Base-by-base conservation (phyloP, 2,888 invertebrate genomes). In the Callosobruchus maculatus region DNA sequence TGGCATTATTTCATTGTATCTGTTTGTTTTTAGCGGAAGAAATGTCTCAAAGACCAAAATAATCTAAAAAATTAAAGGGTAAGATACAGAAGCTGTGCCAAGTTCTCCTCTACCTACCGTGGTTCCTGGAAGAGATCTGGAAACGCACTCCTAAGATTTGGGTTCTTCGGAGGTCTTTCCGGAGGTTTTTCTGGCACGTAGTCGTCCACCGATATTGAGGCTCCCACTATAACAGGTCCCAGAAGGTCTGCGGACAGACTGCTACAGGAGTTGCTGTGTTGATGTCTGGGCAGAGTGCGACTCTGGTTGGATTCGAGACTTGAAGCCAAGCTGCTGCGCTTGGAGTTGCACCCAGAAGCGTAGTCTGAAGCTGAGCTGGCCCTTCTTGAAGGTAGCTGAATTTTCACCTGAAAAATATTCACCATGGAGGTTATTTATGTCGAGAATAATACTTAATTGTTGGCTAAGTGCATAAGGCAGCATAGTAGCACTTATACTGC, bases 141-240 rank as follows among this genome's bases (percentile, higher is more conserved):
- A 81, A 86, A 88, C 0, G 86, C 86, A 3, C 86, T 88, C 72
- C 89, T 87, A 75, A 93, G 87, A 82, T 92, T 90, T 1, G 93
- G 93, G 85, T 94, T 93, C 86, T 94, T 94, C 4, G 94, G 94
- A 18, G 94, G 94, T 78, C 94, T 87, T 80, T 93, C 94, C 2
- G 94, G 94, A 21, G 94, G 94, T 78, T 93, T 88, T 79, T 93
- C 93, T 0, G 94, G 93, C 0, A 92, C 91, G 90, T 92, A 92
- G 79, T 92, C 92, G 78, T 92, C 92, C 20, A 92, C 87, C 0
- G 90, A 90, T 82, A 92, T 91, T 0, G 91, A 88, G 0, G 91
- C 90, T 0, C 91, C 91, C 69, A 91, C 88, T 73, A 92, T 92
- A 67, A 91, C 89, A 0, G 91, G 91, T 0, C 91, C 91, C 20